Percentiles rank a stretch among this genome's conserved stretches.
Evolutionary conservation across 1,140 invertebrate genomes (phyloP).

Genomic region (Pollicipes pollicipes): DNA sequence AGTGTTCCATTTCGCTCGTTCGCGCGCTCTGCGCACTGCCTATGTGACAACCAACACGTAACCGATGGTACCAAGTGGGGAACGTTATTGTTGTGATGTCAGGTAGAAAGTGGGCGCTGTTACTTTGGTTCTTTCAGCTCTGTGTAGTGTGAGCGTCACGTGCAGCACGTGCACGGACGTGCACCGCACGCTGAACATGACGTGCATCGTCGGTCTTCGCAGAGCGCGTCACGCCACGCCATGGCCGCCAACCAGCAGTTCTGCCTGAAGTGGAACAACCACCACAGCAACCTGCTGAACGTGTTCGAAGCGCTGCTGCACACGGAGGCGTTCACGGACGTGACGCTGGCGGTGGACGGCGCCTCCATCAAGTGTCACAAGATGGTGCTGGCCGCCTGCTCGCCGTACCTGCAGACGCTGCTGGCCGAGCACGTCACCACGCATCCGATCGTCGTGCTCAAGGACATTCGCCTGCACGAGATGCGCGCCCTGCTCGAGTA

Average conservation of each 20-base stretch:
- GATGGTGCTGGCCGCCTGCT: slow-evolving; percentile 70
- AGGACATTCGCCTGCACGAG: slow-evolving; percentile 64
- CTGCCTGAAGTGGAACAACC: slow-evolving; percentile 77
- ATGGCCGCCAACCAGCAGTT: slow-evolving; percentile 74
- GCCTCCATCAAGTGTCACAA: slow-evolving; percentile 52
- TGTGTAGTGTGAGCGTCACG: too few species aligned
- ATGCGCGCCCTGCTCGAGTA: slow-evolving; percentile 75
- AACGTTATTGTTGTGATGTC: too few species aligned
- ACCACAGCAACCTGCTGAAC: slow-evolving; percentile 69
- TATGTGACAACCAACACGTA: too few species aligned
- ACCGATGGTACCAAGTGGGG: too few species aligned
- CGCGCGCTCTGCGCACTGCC: too few species aligned
- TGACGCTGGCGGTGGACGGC: slow-evolving; percentile 26
- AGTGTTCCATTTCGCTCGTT: too few species aligned
- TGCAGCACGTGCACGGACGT: too few species aligned
- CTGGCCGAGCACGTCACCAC: slow-evolving; percentile 64
- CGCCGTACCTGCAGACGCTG: slow-evolving; percentile 64
- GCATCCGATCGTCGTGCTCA: slow-evolving; percentile 77
- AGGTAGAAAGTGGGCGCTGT: too few species aligned
- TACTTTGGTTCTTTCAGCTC: too few species aligned
- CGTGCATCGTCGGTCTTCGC: too few species aligned
- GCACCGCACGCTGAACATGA: too few species aligned
- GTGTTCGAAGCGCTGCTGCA: slow-evolving; percentile 76
- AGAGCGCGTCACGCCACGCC: too few species aligned
- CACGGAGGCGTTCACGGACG: slow-evolving; percentile 43